Evolutionary conservation across 2,888 invertebrate genomes (phyloP).

Genomic region (Tortricodes alternella): DNA sequence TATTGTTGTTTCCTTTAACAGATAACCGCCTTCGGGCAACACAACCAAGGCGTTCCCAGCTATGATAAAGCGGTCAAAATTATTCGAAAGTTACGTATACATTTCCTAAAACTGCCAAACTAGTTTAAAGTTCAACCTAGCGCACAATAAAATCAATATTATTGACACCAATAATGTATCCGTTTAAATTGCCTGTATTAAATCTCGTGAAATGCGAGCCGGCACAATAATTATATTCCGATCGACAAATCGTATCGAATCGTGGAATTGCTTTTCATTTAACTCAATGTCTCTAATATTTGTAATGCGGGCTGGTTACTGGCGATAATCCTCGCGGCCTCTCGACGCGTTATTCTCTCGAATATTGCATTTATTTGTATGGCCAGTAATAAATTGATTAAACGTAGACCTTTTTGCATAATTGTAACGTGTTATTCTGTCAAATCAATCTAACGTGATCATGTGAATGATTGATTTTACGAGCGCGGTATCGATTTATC

Average conservation of each 20-base stretch:
- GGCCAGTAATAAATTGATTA: conserved; percentile 19
- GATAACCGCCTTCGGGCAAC: conserved; percentile 10
- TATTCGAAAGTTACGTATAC: conserved; percentile 7
- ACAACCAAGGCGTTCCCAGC: conserved; percentile 9
- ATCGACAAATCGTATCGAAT: conserved; percentile 35
- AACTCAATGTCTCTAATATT: conserved; percentile 38
- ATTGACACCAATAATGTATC: conserved; percentile 30
- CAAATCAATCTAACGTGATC: conserved; percentile 23
- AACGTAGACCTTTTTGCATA: conserved; percentile 25
- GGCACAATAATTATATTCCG: conserved; percentile 32
- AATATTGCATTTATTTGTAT: conserved; percentile 23
- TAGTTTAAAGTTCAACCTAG: conserved; percentile 18
- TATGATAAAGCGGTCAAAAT: conserved; percentile 19
- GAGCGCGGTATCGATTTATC: conserved; percentile 20
- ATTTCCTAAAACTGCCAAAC: conserved; percentile 21
- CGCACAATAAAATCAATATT: conserved; percentile 27
- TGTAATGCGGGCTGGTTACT: conserved; percentile 35
- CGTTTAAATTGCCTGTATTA: conserved; percentile 30
- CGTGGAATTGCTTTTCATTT: conserved; percentile 33
- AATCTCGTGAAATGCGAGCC: conserved; percentile 32
- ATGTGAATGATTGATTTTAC: conserved; percentile 19
- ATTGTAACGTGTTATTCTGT: conserved; percentile 30
- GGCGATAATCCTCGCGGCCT: conserved; percentile 25
- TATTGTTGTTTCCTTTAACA: conserved; percentile 18
- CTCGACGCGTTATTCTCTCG: conserved; percentile 23